These are phyloP conservation scores for Tuta absoluta DNA, from an alignment of 2,888 invertebrate genomes.

Conservation along the genomic window DNA sequence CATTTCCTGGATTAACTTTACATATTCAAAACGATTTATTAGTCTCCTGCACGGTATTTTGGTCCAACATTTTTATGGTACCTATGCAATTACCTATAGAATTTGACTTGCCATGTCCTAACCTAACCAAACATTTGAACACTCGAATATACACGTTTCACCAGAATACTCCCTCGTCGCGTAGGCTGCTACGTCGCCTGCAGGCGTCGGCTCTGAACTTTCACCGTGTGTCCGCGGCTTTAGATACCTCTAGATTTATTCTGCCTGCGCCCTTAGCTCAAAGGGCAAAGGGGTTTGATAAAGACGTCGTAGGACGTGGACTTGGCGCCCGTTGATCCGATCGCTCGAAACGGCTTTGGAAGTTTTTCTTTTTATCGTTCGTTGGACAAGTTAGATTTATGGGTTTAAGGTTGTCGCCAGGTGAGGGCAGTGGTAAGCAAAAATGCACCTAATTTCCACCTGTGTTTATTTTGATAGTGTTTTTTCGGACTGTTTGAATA, in stretches of 20 bases:
- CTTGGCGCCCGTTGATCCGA: conserved; percentile 18
- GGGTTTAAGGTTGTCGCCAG: neutral
- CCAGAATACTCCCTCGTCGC: conserved; percentile 41
- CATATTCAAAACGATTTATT: too few relatives aligned
- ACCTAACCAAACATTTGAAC: neutral
- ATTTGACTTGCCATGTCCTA: too few relatives aligned
- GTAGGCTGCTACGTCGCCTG: conserved; percentile 53
- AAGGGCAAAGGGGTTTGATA: conserved; percentile 39
- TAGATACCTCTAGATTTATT: conserved; percentile 60
- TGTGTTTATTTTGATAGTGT: too few relatives aligned
- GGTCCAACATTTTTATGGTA: too few relatives aligned
- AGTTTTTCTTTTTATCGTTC: conserved; percentile 2
- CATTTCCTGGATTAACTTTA: too few relatives aligned
- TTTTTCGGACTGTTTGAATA: too few relatives aligned
- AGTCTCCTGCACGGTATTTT: too few relatives aligned
- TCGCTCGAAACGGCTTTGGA: neutral
- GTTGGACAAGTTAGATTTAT: conserved; percentile 2
- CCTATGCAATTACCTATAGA: too few relatives aligned
- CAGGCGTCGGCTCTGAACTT: conserved; percentile 56
- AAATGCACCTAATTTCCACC: too few relatives aligned
- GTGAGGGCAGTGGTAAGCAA: neutral
- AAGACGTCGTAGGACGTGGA: conserved; percentile 28
- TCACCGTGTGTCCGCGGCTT: conserved; percentile 65
- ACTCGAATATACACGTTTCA: conserved; percentile 31
- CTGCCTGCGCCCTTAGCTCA: conserved; percentile 43